phyloP scores from a whole-genome alignment of 2,797 vertebrate species.

The Masticophis lateralis region DNA sequence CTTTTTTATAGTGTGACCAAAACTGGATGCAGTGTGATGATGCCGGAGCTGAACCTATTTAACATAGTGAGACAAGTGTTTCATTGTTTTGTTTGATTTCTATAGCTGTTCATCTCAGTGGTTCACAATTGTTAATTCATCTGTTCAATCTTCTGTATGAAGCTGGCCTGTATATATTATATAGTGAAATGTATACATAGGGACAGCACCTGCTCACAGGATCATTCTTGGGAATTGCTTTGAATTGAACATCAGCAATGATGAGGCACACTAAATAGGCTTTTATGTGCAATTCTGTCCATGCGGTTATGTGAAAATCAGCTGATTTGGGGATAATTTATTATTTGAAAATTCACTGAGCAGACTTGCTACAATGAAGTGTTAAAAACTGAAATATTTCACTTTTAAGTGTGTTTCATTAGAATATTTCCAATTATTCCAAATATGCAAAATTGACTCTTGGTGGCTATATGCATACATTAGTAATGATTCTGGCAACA shows the following conservation, averaged over 20 bases:
- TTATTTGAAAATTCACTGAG: background rate
- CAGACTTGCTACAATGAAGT: background rate
- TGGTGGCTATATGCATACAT: background rate
- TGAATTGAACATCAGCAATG: background rate
- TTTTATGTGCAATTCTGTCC: background rate
- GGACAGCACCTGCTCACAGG: background rate
- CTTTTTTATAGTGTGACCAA: too few species aligned
- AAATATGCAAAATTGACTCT: background rate
- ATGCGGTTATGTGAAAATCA: background rate
- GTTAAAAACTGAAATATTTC: background rate
- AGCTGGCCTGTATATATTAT: background rate
- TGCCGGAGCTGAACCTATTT: background rate
- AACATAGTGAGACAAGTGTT: too few species aligned
- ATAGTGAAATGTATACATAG: background rate
- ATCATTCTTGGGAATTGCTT: background rate
- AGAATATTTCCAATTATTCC: background rate
- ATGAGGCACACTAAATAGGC: background rate
- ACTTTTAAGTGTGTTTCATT: background rate
- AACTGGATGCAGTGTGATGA: too few species aligned
- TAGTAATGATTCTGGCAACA: background rate
- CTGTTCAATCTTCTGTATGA: background rate
- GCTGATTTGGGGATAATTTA: background rate
- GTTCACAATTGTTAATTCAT: background rate
- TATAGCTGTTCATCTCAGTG: background rate
- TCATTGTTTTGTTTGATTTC: background rate